Evolutionary conservation across 2,888 invertebrate genomes (phyloP).

Genomic region (Uloborus plumipes): DNA sequence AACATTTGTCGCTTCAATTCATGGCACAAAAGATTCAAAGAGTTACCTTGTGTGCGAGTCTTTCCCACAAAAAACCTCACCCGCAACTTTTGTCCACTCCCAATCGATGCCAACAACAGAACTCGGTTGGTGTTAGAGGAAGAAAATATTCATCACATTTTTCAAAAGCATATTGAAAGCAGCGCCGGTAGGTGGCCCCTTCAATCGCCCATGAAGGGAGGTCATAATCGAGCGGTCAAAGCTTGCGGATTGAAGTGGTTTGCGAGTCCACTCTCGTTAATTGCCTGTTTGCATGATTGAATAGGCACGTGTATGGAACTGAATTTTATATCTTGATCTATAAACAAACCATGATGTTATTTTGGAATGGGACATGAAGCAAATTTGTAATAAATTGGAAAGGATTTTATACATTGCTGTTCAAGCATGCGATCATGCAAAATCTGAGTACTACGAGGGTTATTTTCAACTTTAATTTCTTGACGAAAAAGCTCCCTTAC

Average conservation of each 20-base stretch:
- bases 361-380: no score
- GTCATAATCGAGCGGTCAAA: not conserved
- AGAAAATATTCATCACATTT: constrained; percentile 20
- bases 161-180: not conserved
- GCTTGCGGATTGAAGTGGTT: constrained; percentile 13
- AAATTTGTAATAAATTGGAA: no score
- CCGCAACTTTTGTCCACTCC: constrained; percentile 18
- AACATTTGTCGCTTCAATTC: not conserved
- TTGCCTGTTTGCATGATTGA: constrained; percentile 41
- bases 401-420: no score
- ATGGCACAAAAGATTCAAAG: not conserved
- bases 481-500: no score
- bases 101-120: not conserved
- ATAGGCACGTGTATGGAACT: not conserved
- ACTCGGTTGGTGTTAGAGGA: not conserved
- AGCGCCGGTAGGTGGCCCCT: not conserved
- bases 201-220: not conserved
- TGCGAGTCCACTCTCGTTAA: constrained; percentile 24
- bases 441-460: no score
- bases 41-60: not conserved
- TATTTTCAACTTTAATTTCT: no score
- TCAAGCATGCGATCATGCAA: no score
- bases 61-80: not conserved
- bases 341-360: no score
- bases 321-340: no score